Conservation (phyloP, 2,888 invertebrate genomes). For the Drosophila falleni region DNA sequence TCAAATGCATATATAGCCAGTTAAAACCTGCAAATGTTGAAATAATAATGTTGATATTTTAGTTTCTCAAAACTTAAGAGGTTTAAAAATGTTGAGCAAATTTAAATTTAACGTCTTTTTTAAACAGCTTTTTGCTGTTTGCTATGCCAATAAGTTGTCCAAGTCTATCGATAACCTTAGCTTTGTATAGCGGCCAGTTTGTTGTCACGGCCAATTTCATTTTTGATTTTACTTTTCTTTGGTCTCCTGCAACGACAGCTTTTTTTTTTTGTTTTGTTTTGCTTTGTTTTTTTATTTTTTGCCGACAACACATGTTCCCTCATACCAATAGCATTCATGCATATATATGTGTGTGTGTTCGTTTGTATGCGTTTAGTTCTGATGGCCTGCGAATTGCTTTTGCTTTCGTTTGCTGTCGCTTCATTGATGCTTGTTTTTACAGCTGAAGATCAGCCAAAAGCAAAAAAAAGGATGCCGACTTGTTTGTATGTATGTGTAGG, state of each 20-base stretch:
- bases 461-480: conserved; percentile 15
- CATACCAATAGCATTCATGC: neutral
- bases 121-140: conserved; percentile 27
- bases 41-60: no score
- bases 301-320: conserved; percentile 35
- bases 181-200: conserved; percentile 7
- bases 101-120: conserved; percentile 30
- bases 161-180: conserved; percentile 47
- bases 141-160: conserved; percentile 15
- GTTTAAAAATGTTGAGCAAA: no score
- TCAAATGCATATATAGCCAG: neutral
- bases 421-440: conserved; percentile 33
- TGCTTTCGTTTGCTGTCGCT: conserved; percentile 19
- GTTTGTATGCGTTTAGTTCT: conserved; percentile 6
- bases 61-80: no score
- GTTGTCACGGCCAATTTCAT: conserved; percentile 20
- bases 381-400: conserved; percentile 9
- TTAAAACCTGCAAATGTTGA: neutral
- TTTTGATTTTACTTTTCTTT: conserved; percentile 13
- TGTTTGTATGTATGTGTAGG: neutral
- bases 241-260: conserved; percentile 26
- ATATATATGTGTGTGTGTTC: conserved; percentile 3
- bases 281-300: conserved; percentile 7
- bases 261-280: conserved; percentile 4
- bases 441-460: conserved; percentile 29